Evolutionary conservation across 2,113 vertebrate genomes (phyloP).

Genomic region (Neotragus pygmaeus): DNA sequence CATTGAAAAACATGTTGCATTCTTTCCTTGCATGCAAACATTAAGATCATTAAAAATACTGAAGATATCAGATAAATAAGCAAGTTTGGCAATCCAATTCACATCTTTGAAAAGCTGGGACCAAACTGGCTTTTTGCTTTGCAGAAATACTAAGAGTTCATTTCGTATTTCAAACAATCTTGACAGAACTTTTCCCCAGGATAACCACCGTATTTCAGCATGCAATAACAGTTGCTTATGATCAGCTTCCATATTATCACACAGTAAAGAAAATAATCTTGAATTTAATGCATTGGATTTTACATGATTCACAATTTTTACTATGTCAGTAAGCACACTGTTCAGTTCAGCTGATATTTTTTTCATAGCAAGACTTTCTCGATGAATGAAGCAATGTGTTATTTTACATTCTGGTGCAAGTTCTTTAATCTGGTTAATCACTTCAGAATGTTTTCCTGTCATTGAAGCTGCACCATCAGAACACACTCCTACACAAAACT

Average conservation of each 20-base stretch:
- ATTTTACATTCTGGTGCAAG: slow-evolving; percentile 22
- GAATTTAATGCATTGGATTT: slow-evolving; percentile 23
- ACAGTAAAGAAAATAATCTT: slow-evolving; percentile 30
- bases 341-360: slow-evolving; percentile 24
- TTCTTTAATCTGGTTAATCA: slow-evolving; percentile 15
- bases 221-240: slow-evolving; percentile 26
- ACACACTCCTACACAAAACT: slow-evolving; percentile 5
- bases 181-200: slow-evolving; percentile 34
- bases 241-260: slow-evolving; percentile 35
- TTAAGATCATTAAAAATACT: slow-evolving; percentile 54
- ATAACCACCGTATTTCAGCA: slow-evolving; percentile 40
- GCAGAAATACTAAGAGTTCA: slow-evolving; percentile 30
- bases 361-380: slow-evolving; percentile 30
- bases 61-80: slow-evolving; percentile 49
- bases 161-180: slow-evolving; percentile 44
- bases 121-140: slow-evolving; percentile 36
- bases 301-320: slow-evolving; percentile 44
- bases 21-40: slow-evolving; percentile 41
- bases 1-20: slow-evolving; percentile 43
- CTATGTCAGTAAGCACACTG: slow-evolving; percentile 15
- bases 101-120: slow-evolving; percentile 43
- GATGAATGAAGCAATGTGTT: slow-evolving; percentile 26
- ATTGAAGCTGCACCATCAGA: slow-evolving; percentile 15
- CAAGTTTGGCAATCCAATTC: slow-evolving; percentile 49
- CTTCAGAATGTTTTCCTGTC: slow-evolving; percentile 14